Evolutionary conservation across 2,113 vertebrate genomes (phyloP), one percentile per base, ranked within the genome.

Genomic region (Crotalus viridis): DNA sequence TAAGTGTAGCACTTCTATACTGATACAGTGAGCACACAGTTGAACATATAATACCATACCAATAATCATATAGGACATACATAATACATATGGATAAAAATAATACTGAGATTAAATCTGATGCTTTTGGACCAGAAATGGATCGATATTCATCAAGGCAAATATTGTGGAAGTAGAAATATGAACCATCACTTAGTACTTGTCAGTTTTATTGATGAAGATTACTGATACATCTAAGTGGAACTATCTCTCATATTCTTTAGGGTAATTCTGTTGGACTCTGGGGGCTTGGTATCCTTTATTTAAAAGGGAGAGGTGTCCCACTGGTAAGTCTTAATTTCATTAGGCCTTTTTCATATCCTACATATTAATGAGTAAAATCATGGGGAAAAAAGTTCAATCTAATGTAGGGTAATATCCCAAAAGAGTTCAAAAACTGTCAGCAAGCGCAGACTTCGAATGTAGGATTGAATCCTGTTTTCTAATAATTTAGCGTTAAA

Each of bases 181-280:
- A 19, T 81, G n/a, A 39, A 81, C 2, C 17, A 81, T 81, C n/a
- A 39, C 6, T 61, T 85, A n/a, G 28, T 69, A n/a, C 26, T 59
- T 22, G 7, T 46, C 46, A 46, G 3, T 51, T 48, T 48, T 86
- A 17, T 59, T 51, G 19, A 61, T 15, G 54, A 24, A 59, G 21
- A 48, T 88, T 74, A 57, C 17, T 92, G 39, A 88, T 90, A 94
- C 61, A 57, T 59, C 90, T 91, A 91, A 91, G 57, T 46, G 33
- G 46, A 54, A 59, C 54, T 24, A 88, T 57, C 33, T 56, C 57
- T 39, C 87, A 81, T 57, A 90, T 87, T 94, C 9, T 95, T 85
- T 95, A 97, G 97, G 97, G 95, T 28, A 97, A 97, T 94, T 96
- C 97, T 56, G 92, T 97, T 95, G 97, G 97, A 94, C 93, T 97